phyloP scores from a whole-genome alignment of 2,888 invertebrate genomes.

The Leptothorax acervorum region DNA sequence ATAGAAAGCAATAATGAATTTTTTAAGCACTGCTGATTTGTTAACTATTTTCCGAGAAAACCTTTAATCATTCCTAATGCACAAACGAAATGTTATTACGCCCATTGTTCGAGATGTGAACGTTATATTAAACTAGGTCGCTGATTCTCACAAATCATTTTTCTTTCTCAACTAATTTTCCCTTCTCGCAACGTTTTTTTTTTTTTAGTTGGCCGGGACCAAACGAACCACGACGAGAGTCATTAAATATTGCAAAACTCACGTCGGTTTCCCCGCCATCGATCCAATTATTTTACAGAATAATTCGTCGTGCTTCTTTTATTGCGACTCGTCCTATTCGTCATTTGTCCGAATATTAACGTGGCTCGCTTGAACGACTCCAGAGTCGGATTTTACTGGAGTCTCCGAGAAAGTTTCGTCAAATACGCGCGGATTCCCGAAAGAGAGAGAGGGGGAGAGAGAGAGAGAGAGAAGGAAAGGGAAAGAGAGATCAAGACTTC shows the following conservation, averaged over 20 bases:
- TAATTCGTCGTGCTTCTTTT: background rate
- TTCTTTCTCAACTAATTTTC: background rate
- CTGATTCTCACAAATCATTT: background rate
- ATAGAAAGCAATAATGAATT: slow-evolving; percentile 5
- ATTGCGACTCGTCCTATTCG: slow-evolving; percentile 11
- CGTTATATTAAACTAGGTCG: slow-evolving; percentile 8
- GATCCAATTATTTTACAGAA: slow-evolving; percentile 40
- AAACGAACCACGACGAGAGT: background rate
- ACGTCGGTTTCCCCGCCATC: slow-evolving; percentile 4
- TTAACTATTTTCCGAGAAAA: background rate
- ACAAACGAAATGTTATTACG: background rate
- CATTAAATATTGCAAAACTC: slow-evolving; percentile 16
- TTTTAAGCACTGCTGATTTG: background rate
- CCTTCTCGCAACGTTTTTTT: background rate
- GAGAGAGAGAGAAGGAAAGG: no score
- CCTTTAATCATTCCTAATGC: background rate
- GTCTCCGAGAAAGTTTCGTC: slow-evolving; percentile 50
- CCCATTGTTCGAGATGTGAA: background rate
- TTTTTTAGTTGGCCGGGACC: background rate
- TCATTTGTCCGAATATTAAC: slow-evolving; percentile 58
- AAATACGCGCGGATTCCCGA: slow-evolving; percentile 56
- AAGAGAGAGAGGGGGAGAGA: background rate
- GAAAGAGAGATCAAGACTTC: slow-evolving; percentile 49
- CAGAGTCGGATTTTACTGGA: slow-evolving; percentile 30
- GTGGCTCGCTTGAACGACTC: slow-evolving; percentile 52